phyloP scores from a whole-genome alignment of 2,113 vertebrate genomes.

The Daubentonia madagascariensis region DNA sequence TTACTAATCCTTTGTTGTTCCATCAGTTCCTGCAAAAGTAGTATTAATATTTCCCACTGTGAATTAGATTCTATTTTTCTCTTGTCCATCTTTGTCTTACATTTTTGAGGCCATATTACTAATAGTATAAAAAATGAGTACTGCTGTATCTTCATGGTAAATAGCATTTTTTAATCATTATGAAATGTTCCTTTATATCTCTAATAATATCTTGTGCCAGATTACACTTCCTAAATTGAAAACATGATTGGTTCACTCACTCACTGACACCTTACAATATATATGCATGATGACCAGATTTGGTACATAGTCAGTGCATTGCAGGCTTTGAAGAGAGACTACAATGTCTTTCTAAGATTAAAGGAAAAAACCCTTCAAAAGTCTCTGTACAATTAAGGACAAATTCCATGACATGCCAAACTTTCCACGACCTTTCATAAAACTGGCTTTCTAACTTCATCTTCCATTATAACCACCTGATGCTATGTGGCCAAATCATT shows the following conservation, averaged over 20 bases:
- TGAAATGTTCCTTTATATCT: neutral
- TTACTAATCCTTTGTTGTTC: neutral
- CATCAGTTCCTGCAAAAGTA: neutral
- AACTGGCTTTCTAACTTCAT: neutral
- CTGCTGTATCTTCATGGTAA: neutral
- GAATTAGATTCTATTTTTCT: neutral
- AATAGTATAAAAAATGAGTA: neutral
- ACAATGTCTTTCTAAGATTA: neutral
- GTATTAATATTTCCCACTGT: neutral
- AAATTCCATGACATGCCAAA: neutral
- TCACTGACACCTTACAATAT: neutral
- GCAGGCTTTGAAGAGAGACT: too few species aligned
- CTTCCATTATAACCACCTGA: neutral
- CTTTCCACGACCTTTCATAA: neutral
- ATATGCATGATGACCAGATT: neutral
- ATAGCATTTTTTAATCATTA: neutral
- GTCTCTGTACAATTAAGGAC: neutral
- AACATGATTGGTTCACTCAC: neutral
- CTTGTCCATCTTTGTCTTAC: neutral
- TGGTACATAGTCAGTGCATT: too few species aligned
- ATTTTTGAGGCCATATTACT: neutral
- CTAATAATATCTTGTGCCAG: neutral
- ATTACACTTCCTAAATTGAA: neutral
- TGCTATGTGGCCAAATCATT: neutral
- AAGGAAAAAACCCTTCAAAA: neutral